Conservation (phyloP, 1,140 invertebrate genomes). For the Drosophila ogumai region DNA sequence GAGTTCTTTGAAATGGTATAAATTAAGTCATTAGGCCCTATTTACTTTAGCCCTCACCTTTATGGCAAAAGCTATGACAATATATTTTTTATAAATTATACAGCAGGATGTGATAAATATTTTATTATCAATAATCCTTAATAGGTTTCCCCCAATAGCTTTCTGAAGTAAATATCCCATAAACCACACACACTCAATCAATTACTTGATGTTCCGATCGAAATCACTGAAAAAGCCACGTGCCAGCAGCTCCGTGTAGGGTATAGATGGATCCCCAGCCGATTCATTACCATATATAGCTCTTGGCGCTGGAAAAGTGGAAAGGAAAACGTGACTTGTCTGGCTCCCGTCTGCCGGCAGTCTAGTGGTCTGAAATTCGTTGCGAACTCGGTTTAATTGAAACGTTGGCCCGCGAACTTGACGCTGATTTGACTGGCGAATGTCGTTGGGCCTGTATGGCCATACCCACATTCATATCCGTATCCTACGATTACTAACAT, state of each 20-base stretch:
- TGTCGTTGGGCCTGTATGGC: constrained; percentile 28
- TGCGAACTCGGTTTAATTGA: constrained; percentile 53
- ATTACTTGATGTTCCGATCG: neutral
- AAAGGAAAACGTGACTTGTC: constrained; percentile 58
- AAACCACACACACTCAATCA: neutral
- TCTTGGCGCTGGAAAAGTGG: constrained; percentile 47
- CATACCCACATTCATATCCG: constrained; percentile 6
- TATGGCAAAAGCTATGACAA: neutral
- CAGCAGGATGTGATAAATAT: neutral
- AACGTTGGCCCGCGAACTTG: constrained; percentile 55
- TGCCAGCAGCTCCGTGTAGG: constrained; percentile 14
- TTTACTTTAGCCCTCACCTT: neutral
- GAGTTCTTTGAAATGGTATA: no score
- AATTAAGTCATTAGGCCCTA: no score
- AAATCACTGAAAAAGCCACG: constrained; percentile 1
- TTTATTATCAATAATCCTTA: neutral
- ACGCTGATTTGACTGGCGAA: constrained; percentile 62
- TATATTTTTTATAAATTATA: neutral
- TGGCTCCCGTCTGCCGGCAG: constrained; percentile 56
- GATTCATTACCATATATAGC: constrained; percentile 45
- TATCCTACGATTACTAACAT: constrained; percentile 32
- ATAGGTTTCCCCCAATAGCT: neutral
- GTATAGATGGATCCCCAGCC: constrained; percentile 22
- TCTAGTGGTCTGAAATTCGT: constrained; percentile 44
- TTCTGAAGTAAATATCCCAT: neutral